These are phyloP conservation scores for Labeo catla DNA, from an alignment of 2,113 vertebrate genomes.

Conservation along the genomic window DNA sequence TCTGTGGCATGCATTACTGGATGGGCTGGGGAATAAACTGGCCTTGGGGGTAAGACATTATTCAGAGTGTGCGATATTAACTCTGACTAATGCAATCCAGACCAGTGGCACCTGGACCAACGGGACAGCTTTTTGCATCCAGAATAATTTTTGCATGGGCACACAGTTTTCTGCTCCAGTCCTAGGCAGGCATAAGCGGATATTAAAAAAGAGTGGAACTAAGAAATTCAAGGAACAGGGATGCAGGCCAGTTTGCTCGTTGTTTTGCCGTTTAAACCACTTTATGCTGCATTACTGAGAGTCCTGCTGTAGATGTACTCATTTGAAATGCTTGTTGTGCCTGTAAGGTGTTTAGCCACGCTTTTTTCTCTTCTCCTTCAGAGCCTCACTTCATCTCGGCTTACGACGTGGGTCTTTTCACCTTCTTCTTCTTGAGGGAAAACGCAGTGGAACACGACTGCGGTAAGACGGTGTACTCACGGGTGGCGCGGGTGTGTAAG, in stretches of 20 bases:
- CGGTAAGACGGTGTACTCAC: conserved; percentile 86
- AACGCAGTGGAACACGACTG: conserved; percentile 88
- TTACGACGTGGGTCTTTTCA: conserved; percentile 87
- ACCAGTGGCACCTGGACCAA: conserved; percentile 33
- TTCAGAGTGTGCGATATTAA: conserved; percentile 16
- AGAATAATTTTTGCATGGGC: conserved; percentile 20
- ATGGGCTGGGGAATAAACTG: conserved; percentile 23
- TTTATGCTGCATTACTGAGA: neutral
- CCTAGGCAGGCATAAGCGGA: neutral
- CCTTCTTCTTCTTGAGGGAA: conserved; percentile 89
- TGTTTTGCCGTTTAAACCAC: neutral
- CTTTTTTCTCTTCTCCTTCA: conserved; percentile 51
- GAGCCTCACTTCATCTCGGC: conserved; percentile 92
- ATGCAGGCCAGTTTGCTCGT: neutral
- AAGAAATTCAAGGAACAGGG: neutral
- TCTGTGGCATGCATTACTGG: conserved; percentile 28
- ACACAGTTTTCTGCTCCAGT: neutral
- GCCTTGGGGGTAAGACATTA: conserved; percentile 10
- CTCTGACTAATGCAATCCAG: conserved; percentile 29
- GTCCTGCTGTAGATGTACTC: neutral
- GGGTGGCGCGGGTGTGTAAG: conserved; percentile 89
- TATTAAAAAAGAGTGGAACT: conserved; percentile 7
- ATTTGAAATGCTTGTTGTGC: conserved; percentile 8
- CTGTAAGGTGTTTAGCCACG: neutral
- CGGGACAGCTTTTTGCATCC: conserved; percentile 11